Conservation (phyloP, 2,888 invertebrate species). For the Gryllus longicercus region DNA sequence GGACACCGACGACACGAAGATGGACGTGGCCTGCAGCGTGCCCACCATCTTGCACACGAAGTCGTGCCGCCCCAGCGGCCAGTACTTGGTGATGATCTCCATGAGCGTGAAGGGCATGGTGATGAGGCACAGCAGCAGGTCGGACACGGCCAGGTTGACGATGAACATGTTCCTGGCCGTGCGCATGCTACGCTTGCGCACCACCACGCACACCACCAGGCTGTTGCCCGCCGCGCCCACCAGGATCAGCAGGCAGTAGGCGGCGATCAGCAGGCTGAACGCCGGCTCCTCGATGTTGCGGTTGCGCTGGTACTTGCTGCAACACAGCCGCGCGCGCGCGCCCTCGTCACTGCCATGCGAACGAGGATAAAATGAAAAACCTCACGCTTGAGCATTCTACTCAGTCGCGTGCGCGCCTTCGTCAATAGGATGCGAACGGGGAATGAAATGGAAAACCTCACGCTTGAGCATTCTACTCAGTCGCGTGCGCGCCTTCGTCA, state of each 20-base stretch:
- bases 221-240: conserved; percentile 83
- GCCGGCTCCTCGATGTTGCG: conserved; percentile 68
- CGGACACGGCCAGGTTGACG: conserved; percentile 81
- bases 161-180: conserved; percentile 93
- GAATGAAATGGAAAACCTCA: too few relatives aligned
- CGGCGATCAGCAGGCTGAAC: conserved; percentile 62
- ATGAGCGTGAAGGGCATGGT: conserved; percentile 87
- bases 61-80: conserved; percentile 78
- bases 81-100: conserved; percentile 79
- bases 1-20: conserved; percentile 89
- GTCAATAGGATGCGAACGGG: too few relatives aligned
- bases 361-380: too few relatives aligned
- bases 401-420: too few relatives aligned
- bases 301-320: conserved; percentile 51
- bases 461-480: too few relatives aligned
- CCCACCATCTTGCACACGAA: conserved; percentile 81
- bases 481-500: too few relatives aligned
- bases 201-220: conserved; percentile 74
- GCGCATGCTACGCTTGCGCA: conserved; percentile 82
- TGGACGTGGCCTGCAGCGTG: conserved; percentile 82
- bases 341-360: too few relatives aligned
- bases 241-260: conserved; percentile 71
- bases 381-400: too few relatives aligned
- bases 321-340: background rate
- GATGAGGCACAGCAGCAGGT: conserved; percentile 80